These are phyloP conservation scores for Mizuhopecten yessoensis DNA, from an alignment of 1,140 invertebrate species.

Conservation along the genomic window DNA sequence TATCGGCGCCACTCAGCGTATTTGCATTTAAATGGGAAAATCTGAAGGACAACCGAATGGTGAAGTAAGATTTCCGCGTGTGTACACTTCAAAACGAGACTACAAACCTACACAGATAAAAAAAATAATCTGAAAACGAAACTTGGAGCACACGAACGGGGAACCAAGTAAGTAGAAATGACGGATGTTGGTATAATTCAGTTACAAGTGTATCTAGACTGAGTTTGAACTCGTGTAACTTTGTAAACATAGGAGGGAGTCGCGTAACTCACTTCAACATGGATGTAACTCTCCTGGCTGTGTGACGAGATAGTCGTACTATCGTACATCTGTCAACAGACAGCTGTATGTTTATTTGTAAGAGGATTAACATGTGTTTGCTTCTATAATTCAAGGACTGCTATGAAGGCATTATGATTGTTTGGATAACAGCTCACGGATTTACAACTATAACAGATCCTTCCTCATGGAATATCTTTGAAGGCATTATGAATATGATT, in stretches of 20 bases:
- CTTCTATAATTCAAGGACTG: not conserved
- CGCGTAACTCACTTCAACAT: too few relatives aligned
- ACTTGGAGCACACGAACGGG: not conserved
- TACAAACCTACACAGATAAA: not conserved
- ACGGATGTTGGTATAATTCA: not conserved
- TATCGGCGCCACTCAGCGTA: not conserved
- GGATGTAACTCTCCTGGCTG: too few relatives aligned
- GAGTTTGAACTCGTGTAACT: too few relatives aligned
- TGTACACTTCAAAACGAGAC: slow-evolving; percentile 4
- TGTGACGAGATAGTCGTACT: too few relatives aligned
- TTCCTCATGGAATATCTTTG: too few relatives aligned
- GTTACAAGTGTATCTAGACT: too few relatives aligned
- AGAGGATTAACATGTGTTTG: slow-evolving; percentile 16
- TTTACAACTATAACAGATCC: too few relatives aligned
- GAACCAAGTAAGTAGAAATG: not conserved
- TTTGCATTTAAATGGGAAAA: slow-evolving; percentile 22
- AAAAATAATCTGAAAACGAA: not conserved
- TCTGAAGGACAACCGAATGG: slow-evolving; percentile 23
- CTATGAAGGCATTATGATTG: not conserved
- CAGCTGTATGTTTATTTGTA: not conserved
- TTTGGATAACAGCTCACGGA: not conserved
- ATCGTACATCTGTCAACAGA: not conserved
- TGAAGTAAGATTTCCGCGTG: not conserved
- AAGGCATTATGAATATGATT: too few relatives aligned
- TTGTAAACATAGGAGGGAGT: too few relatives aligned